phyloP scores from a whole-genome alignment of 2,113 vertebrate species.

The Dermatemys mawii region DNA sequence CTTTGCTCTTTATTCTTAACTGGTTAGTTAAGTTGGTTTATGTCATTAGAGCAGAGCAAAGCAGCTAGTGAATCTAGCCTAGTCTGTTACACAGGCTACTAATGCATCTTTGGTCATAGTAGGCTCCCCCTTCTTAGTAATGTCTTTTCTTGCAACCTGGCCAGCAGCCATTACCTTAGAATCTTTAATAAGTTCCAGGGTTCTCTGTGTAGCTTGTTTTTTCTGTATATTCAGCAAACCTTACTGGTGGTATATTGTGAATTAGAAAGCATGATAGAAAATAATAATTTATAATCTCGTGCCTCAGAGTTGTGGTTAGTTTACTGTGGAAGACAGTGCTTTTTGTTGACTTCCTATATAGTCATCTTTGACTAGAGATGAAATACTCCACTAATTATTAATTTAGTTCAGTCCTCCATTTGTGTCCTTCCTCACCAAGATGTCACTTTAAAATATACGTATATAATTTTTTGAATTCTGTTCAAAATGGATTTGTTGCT shows the following conservation, averaged over 20 bases:
- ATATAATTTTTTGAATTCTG: not conserved
- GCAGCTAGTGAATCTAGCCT: constrained; percentile 40
- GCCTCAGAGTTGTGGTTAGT: accelerated
- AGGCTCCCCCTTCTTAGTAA: constrained; percentile 16
- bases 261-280: not conserved
- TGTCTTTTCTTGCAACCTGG: constrained; percentile 48
- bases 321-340: not conserved
- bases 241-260: not conserved
- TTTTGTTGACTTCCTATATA: not conserved
- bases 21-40: constrained; percentile 44
- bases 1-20: not conserved
- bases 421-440: not conserved
- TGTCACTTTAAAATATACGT: not conserved
- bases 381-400: not conserved
- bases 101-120: not conserved
- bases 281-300: not conserved
- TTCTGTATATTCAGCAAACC: not conserved
- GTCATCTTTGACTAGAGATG: not conserved
- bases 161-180: not conserved
- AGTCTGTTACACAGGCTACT: constrained; percentile 35
- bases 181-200: not conserved
- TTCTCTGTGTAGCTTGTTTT: not conserved
- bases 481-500: not conserved
- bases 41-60: constrained; percentile 52
- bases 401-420: not conserved